Base-by-base conservation (phyloP, 2,797 vertebrate genomes). In the Catostomus latipinnis region DNA sequence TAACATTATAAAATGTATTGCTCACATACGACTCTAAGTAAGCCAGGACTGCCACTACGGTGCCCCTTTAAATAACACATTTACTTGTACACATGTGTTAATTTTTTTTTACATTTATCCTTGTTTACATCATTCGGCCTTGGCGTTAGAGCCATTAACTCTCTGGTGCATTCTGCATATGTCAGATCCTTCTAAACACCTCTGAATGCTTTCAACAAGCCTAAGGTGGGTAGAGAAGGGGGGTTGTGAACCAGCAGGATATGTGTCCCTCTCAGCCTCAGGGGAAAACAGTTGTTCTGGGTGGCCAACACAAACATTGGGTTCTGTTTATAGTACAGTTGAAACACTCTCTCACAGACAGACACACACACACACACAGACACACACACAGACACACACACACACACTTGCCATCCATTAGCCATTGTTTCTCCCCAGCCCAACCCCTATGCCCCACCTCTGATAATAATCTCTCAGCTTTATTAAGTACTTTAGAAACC, bases 321-420 rank as follows among this genome's bases (percentile, higher is more conserved):
- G 83, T 75, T 82, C 87, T 87, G 88, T 88, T 78, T 86, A 68
- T 3, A 34, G 34, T 34, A 72, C 86, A 87, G 74, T 69, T 90
- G 88, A 88, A 91, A 84, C 72, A 50, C 88, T 90, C 85, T 75
- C 81, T 60, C 46, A 22, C 83, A 89, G 88, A 88, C 89, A 82
- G 81, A 80, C 56, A 81, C 78, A 90, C 88, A 91, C 91, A 88
- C 89, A 22, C 81, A 69, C 46, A 22, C 83, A 89, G 87, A 88
- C 89, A 82, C 82, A 80, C 56, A 81, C 22, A 84, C 72, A 50
- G 87, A 90, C 85, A 76, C 81, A 82, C 82, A 80, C 56, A 81
- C 78, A 90, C 88, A 91, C 91, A 88, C 89, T 90, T 76, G n/a
- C 56, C 52, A 56, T 88, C 88, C 89, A 92, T 91, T 91, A 91